Evolutionary conservation across 2,113 vertebrate species (phyloP).

Genomic region (Ovibos moschatus): DNA sequence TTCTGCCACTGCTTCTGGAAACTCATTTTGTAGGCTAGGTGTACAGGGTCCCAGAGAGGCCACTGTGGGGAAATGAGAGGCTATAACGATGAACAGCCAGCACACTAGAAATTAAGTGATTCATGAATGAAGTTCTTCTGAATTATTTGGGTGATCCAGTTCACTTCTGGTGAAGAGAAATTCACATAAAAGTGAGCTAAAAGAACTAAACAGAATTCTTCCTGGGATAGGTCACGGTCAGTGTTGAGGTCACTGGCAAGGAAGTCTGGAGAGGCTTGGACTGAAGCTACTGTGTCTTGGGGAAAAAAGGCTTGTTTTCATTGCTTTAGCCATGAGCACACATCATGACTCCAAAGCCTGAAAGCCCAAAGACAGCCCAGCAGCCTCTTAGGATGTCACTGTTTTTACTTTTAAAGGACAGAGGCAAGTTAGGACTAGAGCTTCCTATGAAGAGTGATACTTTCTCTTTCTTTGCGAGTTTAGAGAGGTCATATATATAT

Average conservation of each 20-base stretch:
- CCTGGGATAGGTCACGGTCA: slow-evolving; percentile 64
- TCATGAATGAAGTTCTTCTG: neutral
- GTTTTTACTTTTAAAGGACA: slow-evolving; percentile 36
- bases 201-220: slow-evolving; percentile 58
- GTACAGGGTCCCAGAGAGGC: neutral
- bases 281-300: slow-evolving; percentile 68
- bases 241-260: slow-evolving; percentile 56
- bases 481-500: neutral
- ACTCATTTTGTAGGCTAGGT: neutral
- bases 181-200: slow-evolving; percentile 45
- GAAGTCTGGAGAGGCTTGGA: slow-evolving; percentile 53
- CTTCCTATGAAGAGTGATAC: slow-evolving; percentile 45
- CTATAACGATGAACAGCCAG: neutral
- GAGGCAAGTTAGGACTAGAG: slow-evolving; percentile 37
- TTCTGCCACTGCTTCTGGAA: neutral
- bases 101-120: neutral
- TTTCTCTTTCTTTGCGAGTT: slow-evolving; percentile 28
- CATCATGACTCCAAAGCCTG: slow-evolving; percentile 27
- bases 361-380: slow-evolving; percentile 59
- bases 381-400: slow-evolving; percentile 48
- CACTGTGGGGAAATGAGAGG: neutral
- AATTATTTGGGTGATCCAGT: neutral
- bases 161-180: slow-evolving; percentile 26
- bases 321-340: slow-evolving; percentile 54
- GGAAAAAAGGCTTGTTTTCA: slow-evolving; percentile 66